Evolutionary conservation across 1,140 invertebrate species (phyloP), one percentile per base, ranked within the genome.

Genomic region (Trichomalopsis sarcophagae): DNA sequence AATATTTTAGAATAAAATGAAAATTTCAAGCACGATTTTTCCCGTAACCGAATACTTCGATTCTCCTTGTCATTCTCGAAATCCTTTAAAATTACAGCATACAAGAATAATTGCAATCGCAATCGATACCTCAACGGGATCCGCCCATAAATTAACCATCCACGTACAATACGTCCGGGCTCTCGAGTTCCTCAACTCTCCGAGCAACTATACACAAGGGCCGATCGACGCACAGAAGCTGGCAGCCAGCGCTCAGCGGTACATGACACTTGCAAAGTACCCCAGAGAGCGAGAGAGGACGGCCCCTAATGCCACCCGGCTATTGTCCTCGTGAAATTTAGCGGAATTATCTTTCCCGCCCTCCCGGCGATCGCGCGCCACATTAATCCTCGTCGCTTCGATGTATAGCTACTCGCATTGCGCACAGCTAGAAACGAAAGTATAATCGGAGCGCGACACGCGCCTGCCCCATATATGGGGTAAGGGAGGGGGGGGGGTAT

Each of bases 321-420:
- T 68, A 89, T 90, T 89, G 88, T 88, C 81, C 36, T 11, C 40
- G 50, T 75, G 74, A 90, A 90, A 90, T 90, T 90, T 88, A 88
- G 78, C 85, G 84, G 87, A 90, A 90, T 89, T 90, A 87, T 89
- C 85, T 88, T 78, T 66, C 66, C 27, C 75, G 71, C 76, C 84
- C 69, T 84, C 76, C 55, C 17, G 55, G 17, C 55, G 55, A 62
- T 62, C 55, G 55, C 75, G 62, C 27, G 74, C 62, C 80, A 7
- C 86, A 87, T 89, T 89, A 89, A 89, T 89, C 87, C 82, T 79
- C 30, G 87, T 87, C 75, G 55, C 55, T n/a, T 62, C 55, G 55
- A 21, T 62, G 17, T 62, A 62, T 36, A 36, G 33, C 33, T 36
- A 14, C 17, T 62, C 55, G 21, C 55, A 62, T 21, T n/a, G 55